phyloP scores from a whole-genome alignment of 2,888 invertebrate species.

The Hoplodrina ambigua region DNA sequence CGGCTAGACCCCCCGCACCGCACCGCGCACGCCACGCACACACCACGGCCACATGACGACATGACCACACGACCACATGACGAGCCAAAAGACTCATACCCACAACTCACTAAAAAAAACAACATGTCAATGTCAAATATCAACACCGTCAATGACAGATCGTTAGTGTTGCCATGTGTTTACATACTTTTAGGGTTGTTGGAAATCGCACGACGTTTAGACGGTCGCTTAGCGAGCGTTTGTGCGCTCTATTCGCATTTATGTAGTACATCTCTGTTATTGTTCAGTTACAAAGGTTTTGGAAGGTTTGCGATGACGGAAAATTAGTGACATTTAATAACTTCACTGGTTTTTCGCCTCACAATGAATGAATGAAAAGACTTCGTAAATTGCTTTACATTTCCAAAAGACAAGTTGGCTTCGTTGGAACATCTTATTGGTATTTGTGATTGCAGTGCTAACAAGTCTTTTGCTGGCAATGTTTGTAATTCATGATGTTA shows the following conservation, averaged over 20 bases:
- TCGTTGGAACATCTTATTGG: conserved; percentile 45
- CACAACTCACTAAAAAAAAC: conserved; percentile 27
- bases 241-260: conserved; percentile 61
- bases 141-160: conserved; percentile 38
- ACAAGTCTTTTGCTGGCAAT: conserved; percentile 44
- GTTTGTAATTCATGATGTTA: conserved; percentile 66
- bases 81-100: conserved; percentile 55
- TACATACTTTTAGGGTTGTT: conserved; percentile 59
- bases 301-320: conserved; percentile 38
- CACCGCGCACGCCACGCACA: conserved; percentile 53
- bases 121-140: conserved; percentile 41
- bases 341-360: conserved; percentile 44
- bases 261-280: conserved; percentile 63
- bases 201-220: conserved; percentile 61
- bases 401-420: conserved; percentile 45
- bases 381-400: conserved; percentile 59
- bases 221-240: conserved; percentile 66
- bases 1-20: conserved; percentile 89
- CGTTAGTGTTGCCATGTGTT: conserved; percentile 60
- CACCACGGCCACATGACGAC: conserved; percentile 54
- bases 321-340: conserved; percentile 23
- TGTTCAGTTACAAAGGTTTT: conserved; percentile 49
- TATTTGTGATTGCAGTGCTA: conserved; percentile 43
- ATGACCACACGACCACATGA: conserved; percentile 41
- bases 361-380: conserved; percentile 45